Percentiles rank a stretch among this genome's conserved stretches.
phyloP scores from a whole-genome alignment of 2,888 invertebrate genomes.

The Autographa pulchrina region DNA sequence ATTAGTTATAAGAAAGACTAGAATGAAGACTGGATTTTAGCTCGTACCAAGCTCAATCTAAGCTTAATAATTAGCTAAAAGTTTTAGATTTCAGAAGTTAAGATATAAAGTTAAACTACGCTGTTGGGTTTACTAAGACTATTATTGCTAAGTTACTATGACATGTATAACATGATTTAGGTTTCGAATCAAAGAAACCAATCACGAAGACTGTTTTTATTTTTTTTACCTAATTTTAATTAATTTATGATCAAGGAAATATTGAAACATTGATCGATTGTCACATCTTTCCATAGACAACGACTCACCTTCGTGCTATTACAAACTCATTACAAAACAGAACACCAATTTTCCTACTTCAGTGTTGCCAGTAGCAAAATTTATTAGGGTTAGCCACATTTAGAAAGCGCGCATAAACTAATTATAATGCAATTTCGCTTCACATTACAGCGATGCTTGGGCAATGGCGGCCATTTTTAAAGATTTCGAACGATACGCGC shows the following conservation, averaged over 20 bases:
- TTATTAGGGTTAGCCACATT: slow-evolving; percentile 65
- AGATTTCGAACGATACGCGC: slow-evolving; percentile 59
- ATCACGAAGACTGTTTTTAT: not conserved
- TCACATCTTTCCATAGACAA: not conserved
- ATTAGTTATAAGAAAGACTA: not conserved
- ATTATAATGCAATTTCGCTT: slow-evolving; percentile 72
- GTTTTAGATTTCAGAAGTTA: no score
- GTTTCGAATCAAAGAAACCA: not conserved
- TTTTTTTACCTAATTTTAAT: not conserved
- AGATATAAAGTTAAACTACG: no score
- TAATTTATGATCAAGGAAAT: not conserved
- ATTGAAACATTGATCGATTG: not conserved
- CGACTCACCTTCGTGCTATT: slow-evolving; percentile 13
- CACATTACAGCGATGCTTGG: slow-evolving; percentile 66
- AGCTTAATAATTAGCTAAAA: no score
- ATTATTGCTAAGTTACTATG: no score
- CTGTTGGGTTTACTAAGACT: no score
- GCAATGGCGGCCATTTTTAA: slow-evolving; percentile 61
- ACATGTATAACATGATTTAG: no score
- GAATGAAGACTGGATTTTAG: not conserved
- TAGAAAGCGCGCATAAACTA: slow-evolving; percentile 76
- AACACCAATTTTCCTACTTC: slow-evolving; percentile 44
- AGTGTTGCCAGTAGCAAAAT: slow-evolving; percentile 48
- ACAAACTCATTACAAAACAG: slow-evolving; percentile 32
- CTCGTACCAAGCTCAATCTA: no score